Base-by-base conservation (phyloP, 2,797 vertebrate species). In the Hydrolagus colliei region DNA sequence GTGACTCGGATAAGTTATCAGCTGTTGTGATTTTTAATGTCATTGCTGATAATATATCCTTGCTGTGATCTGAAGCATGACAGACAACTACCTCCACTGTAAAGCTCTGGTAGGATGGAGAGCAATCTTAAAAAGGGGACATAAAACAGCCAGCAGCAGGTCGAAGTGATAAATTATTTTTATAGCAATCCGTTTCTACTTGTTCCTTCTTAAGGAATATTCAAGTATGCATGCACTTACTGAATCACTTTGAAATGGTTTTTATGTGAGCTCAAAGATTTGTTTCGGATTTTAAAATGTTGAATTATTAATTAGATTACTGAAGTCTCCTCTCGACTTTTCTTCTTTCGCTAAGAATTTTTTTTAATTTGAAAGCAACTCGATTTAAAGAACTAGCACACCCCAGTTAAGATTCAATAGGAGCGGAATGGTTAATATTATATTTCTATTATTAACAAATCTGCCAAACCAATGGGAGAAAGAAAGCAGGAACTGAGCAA, bases 1-100 rank as follows among this genome's bases (percentile, higher is more conserved):
- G 65, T 84, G 67, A 84, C 71, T 84, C 71, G 65, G 79, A 84
- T 71, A 68, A 71, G 79, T 71, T 63, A 71, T 27, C 63, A 63
- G 65, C 41, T 63, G 10, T 84, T 84, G 41, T 65, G 41, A 20
- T 84, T 68, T 82, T 63, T 68, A 71, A 68, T 68, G 13, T 71
- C 16, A 65, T n/a, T 84, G 65, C 32, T 65, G 27, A 71, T 68
- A 84, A 84, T 20, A 35, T 63, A 65, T 41, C 14, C 65, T 22
- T 71, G 65, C 79, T 84, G 79, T 68, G 78, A 82, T 65, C 63
- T 82, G 62, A 16, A 82, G 35, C 27, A 68, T 2, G 32, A 84
- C 63, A 84, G 79, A 84, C 65, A 84, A 84, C 32, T 52, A 65
- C 63, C 63, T 18, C 32, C 78, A 68, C 27, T 18, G 78, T 82